Evolutionary conservation across 2,888 invertebrate genomes (phyloP).

Genomic region (Lycocerus yunnanus): DNA sequence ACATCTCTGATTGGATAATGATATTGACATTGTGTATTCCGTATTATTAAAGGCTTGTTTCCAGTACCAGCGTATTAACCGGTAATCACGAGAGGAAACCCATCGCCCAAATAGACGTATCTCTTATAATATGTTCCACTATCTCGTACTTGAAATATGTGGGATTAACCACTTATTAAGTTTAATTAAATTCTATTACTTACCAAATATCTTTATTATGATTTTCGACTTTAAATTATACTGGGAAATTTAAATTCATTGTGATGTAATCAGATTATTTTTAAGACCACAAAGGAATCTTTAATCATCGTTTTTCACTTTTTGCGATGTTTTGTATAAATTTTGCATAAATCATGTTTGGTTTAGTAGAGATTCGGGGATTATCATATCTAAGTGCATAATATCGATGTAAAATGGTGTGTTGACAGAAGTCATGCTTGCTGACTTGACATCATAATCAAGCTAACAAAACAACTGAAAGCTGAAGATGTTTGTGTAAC

Average conservation of each 20-base stretch:
- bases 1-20: conserved; percentile 58
- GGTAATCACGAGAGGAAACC: conserved; percentile 25
- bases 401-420: background rate
- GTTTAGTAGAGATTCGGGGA: background rate
- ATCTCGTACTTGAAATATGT: background rate
- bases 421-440: background rate
- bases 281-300: background rate
- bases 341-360: background rate
- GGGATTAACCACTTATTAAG: background rate
- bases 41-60: conserved; percentile 53
- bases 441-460: conserved; percentile 5
- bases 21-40: conserved; percentile 56
- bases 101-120: background rate
- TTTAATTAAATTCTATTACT: background rate
- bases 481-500: conserved; percentile 21
- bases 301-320: background rate
- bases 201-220: conserved; percentile 3
- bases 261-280: background rate
- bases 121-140: background rate
- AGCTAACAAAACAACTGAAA: conserved; percentile 24
- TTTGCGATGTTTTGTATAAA: no score
- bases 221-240: background rate
- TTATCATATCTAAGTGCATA: background rate
- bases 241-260: background rate
- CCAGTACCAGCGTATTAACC: conserved; percentile 34